phyloP scores from a whole-genome alignment of 1,140 invertebrate species.

The Dreissena rostriformis region DNA sequence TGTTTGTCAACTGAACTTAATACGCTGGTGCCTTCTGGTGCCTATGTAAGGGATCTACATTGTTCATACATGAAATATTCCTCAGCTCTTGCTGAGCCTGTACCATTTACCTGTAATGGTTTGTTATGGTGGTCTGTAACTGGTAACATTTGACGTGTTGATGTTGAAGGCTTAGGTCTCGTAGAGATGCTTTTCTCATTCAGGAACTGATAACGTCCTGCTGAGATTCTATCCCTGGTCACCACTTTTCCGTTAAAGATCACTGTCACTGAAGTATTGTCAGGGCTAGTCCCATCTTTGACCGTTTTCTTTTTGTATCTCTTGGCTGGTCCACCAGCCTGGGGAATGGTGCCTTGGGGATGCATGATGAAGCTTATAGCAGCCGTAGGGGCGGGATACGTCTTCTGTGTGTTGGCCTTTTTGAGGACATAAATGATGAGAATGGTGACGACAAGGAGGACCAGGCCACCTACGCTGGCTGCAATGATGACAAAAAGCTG shows the following conservation, averaged over 20 bases:
- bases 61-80: slow-evolving; percentile 51
- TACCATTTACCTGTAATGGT: not conserved
- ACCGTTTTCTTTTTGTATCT: slow-evolving; percentile 64
- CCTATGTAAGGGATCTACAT: slow-evolving; percentile 43
- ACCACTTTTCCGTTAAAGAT: slow-evolving; percentile 68
- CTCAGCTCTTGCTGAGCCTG: not conserved
- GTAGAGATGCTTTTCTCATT: slow-evolving; percentile 52
- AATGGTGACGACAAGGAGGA: slow-evolving; percentile 63
- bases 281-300: slow-evolving; percentile 55
- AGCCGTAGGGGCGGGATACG: slow-evolving; percentile 26
- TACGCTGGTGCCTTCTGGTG: slow-evolving; percentile 29
- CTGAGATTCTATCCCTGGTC: slow-evolving; percentile 61
- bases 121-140: not conserved
- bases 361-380: slow-evolving; percentile 48
- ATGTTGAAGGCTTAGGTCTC: slow-evolving; percentile 38
- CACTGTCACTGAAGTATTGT: slow-evolving; percentile 60
- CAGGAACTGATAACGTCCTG: slow-evolving; percentile 73
- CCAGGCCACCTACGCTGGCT: slow-evolving; percentile 53
- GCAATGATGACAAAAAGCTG: slow-evolving; percentile 63
- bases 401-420: slow-evolving; percentile 48
- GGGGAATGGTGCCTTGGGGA: slow-evolving; percentile 26
- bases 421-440: slow-evolving; percentile 66
- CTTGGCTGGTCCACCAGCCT: slow-evolving; percentile 59
- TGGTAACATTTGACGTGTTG: not conserved
- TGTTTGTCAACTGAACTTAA: no score